Percentiles rank a stretch among this genome's conserved stretches.
These are phyloP conservation scores for Corynorhinus townsendii DNA, from an alignment of 2,113 vertebrate species.

Conservation along the genomic window DNA sequence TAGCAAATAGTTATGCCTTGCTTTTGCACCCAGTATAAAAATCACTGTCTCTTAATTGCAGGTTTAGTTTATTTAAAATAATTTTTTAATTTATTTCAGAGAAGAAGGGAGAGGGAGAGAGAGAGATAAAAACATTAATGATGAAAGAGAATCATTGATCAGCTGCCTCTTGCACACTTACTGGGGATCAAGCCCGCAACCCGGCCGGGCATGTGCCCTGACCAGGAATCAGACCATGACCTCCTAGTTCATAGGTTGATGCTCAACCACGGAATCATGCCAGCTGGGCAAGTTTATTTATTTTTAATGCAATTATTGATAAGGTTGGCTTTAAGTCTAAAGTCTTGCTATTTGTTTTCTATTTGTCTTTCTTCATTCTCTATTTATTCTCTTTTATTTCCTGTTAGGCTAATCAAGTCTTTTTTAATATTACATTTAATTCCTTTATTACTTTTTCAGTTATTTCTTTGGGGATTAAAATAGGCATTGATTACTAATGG, in stretches of 20 bases:
- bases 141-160: too few relatives aligned
- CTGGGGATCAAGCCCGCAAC: too few relatives aligned
- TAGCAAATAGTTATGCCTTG: not conserved
- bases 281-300: not conserved
- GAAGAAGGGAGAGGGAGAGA: too few relatives aligned
- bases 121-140: too few relatives aligned
- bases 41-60: not conserved
- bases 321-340: not conserved
- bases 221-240: too few relatives aligned
- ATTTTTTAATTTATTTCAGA: not conserved
- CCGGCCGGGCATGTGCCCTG: too few relatives aligned
- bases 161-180: too few relatives aligned
- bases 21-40: not conserved
- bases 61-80: not conserved
- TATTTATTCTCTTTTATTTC: slow-evolving; percentile 12
- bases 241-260: too few relatives aligned
- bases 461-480: not conserved
- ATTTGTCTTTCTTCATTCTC: not conserved
- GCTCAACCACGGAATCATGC: too few relatives aligned
- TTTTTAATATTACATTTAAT: not conserved
- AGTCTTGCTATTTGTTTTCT: not conserved
- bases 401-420: not conserved
- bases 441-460: not conserved
- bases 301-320: not conserved
- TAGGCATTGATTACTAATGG: slow-evolving; percentile 5